phyloP scores from a whole-genome alignment of 2,797 vertebrate species.

The Echeneis naucrates region DNA sequence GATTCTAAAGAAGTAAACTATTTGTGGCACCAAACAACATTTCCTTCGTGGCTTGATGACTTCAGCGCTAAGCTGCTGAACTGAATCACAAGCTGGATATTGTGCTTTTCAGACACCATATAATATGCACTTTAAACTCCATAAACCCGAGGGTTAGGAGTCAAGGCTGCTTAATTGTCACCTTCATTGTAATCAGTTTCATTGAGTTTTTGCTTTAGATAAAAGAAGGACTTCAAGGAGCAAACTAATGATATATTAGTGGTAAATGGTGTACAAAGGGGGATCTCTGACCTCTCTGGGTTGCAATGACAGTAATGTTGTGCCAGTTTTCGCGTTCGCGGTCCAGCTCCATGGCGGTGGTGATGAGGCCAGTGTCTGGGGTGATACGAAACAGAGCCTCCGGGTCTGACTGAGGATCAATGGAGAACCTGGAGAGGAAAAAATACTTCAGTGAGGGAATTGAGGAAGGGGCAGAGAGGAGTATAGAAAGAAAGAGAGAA shows the following conservation, averaged over 20 bases:
- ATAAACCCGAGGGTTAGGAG: slow-evolving; percentile 61
- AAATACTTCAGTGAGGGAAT: slow-evolving; percentile 6
- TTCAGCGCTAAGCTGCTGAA: slow-evolving; percentile 64
- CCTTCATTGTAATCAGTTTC: too few species aligned
- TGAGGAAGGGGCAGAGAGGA: slow-evolving; percentile 11
- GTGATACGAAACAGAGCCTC: slow-evolving; percentile 90
- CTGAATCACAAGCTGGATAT: slow-evolving; percentile 38
- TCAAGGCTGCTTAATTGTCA: slow-evolving; percentile 37
- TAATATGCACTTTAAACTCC: slow-evolving; percentile 47
- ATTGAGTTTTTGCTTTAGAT: slow-evolving; percentile 18
- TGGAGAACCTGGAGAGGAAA: slow-evolving; percentile 86
- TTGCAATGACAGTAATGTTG: slow-evolving; percentile 91
- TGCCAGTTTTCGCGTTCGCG: slow-evolving; percentile 91
- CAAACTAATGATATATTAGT: background rate
- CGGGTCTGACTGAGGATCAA: slow-evolving; percentile 91
- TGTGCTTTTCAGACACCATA: slow-evolving; percentile 51
- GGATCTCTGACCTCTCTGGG: slow-evolving; percentile 88
- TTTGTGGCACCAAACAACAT: slow-evolving; percentile 48
- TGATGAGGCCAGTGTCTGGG: slow-evolving; percentile 89
- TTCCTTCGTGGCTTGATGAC: slow-evolving; percentile 59
- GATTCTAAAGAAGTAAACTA: slow-evolving; percentile 58
- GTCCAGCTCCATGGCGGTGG: slow-evolving; percentile 88
- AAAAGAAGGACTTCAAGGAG: slow-evolving; percentile 7
- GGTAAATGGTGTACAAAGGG: slow-evolving; percentile 16
- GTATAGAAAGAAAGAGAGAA: slow-evolving; percentile 24